Base-by-base conservation (phyloP, 2,888 invertebrate species). In the Slavum lentiscoides region DNA sequence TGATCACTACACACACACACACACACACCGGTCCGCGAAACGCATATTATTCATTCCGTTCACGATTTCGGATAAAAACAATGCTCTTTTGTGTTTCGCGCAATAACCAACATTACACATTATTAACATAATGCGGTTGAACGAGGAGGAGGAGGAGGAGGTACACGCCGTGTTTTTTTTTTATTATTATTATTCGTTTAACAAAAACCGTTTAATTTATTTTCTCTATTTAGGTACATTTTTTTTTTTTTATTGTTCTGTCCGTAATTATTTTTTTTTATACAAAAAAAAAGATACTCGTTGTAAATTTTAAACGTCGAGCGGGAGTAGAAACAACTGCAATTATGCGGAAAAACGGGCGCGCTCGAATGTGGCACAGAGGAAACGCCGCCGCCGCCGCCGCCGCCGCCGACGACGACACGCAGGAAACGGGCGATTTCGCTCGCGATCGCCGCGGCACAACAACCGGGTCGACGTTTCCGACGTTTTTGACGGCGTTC, bases 21-120 rank as follows among this genome's bases (percentile, higher is more conserved):
- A 9, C 43, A 43, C 69, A 64, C 7, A 43, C 80, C 70, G 70
- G 80, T 80, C 80, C 62, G 75, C 80, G 64, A 70, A 70, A 80
- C 72, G 64, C n/a, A n/a, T 72, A 80, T 80, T 72, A 80, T 80
- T 70, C 62, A 80, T 80, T 80, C 80, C 15, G 70, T 80, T 72
- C 70, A 64, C 80, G 80, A 80, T 72, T 80, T 77, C 77, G 55
- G 69, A 77, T 69, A 77, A 80, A 77, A 80, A 80, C 80, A 80
- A 80, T 80, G 80, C 80, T 80, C 80, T 80, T 80, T 80, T 80
- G 80, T 80, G 80, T 72, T 70, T 80, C 21, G 49, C 21, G 49
- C 76, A 68, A 76, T 43, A 23, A 80, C 55, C 43, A 13, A 66
- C 43, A 30, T 30, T 30, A 30, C 30, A 30, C 30, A 68, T 59